Base-by-base conservation (phyloP, 2,888 invertebrate species). In the Ormyrus nitidulus region DNA sequence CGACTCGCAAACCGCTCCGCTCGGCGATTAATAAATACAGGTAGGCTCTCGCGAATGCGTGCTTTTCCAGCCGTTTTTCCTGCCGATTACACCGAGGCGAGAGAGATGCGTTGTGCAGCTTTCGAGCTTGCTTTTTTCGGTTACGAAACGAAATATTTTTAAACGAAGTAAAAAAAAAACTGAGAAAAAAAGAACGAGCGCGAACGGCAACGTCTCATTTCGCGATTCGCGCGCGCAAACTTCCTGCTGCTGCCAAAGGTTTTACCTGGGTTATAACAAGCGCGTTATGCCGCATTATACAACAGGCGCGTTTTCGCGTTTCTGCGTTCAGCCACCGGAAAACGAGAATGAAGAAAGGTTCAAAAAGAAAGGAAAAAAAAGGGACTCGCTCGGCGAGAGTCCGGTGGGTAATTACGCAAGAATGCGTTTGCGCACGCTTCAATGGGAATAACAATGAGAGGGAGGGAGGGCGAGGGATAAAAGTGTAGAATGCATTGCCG, bases 381-480 rank as follows among this genome's bases (percentile, higher is more conserved):
- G 34, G 4, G 34, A 34, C 34, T 34, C 58, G 54, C 56, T 8
- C 64, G 9, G 49, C 34, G 34, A 4, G 70, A 77, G 70, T 77
- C 49, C 51, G 19, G 64, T 49, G 64, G 61, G 34, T 70, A 77
- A 77, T 77, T 77, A 70, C 64, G 13, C 49, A 44, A 46, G 64
- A 77, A 77, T 77, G 68, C 61, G 51, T 46, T 10, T 13, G 51
- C 56, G 75, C 13, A 64, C 53, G 64, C 64, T 56, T 70, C 70
- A 77, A 77, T 70, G 77, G 51, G 70, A 77, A 70, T 64, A 70
- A 77, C 77, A 77, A 77, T 64, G 70, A 19, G 44, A 58, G 61
- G 9, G 48, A 44, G 59, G 5, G 59, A 59, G 34, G 46, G 13
- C 13, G 66, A 66, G 19, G 44, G 44, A 68, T 10, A 53, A 34